phyloP scores from a whole-genome alignment of 2,113 vertebrate species.

The Ptilonorhynchus violaceus region DNA sequence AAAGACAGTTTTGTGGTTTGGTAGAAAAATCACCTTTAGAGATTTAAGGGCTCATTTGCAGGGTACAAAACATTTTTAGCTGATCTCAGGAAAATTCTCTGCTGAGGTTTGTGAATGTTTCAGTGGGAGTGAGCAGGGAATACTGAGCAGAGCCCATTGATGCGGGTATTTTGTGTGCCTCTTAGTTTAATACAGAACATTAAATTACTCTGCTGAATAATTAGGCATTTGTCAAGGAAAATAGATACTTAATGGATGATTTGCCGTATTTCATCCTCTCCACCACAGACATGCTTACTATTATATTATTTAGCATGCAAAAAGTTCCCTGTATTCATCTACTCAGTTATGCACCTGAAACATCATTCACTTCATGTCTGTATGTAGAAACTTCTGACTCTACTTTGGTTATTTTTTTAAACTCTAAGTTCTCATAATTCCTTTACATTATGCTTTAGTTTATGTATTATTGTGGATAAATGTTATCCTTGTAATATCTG shows the following conservation, averaged over 20 bases:
- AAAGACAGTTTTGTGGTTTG: not conserved
- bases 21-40: not conserved
- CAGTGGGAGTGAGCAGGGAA: not conserved
- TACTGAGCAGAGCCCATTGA: not conserved
- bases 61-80: not conserved
- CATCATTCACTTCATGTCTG: not conserved
- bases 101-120: not conserved
- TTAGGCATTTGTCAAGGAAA: slow-evolving; percentile 35
- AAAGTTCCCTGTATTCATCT: not conserved
- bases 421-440: not conserved
- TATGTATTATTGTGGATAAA: not conserved
- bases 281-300: not conserved
- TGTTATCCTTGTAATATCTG: not conserved
- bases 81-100: slow-evolving; percentile 1
- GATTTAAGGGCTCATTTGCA: not conserved
- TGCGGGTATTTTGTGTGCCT: not conserved
- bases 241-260: slow-evolving; percentile 2
- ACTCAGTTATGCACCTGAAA: not conserved
- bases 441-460: not conserved
- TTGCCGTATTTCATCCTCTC: slow-evolving; percentile 3
- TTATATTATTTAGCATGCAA: not conserved
- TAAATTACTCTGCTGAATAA: slow-evolving; percentile 24
- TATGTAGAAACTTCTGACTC: not conserved
- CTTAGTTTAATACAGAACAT: slow-evolving; percentile 30
- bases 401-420: not conserved